A percentile compares a stretch with the other conserved stretches of the same genome.
phyloP scores from a whole-genome alignment of 2,888 invertebrate species.

The Archips crataeganus region DNA sequence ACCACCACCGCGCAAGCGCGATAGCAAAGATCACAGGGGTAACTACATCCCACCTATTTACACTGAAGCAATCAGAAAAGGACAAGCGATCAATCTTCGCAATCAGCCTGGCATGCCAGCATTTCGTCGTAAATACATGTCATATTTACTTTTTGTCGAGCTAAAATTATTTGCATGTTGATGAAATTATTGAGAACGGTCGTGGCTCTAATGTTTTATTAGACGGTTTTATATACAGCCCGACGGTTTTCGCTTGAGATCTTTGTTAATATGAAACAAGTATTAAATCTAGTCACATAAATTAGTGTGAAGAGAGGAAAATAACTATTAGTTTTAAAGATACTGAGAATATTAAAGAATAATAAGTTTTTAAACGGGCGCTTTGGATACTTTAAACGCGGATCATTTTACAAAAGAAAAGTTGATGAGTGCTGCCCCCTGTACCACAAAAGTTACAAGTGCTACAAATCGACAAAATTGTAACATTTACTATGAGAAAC shows the following conservation, averaged over 20 bases:
- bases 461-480: too few species aligned
- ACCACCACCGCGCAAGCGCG: neutral
- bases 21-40: neutral
- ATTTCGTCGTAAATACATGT: conserved; percentile 16
- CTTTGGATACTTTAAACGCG: neutral
- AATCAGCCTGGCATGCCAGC: neutral
- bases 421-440: neutral
- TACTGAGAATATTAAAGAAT: neutral
- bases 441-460: too few species aligned
- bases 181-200: conserved; percentile 32
- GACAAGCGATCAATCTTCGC: conserved; percentile 2
- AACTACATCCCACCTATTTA: conserved; percentile 4
- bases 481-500: too few species aligned
- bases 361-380: neutral
- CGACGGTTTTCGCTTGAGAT: conserved; percentile 5
- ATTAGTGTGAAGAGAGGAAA: neutral
- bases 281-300: conserved; percentile 4
- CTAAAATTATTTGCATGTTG: conserved; percentile 34
- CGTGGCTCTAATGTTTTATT: conserved; percentile 29
- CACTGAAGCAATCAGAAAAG: neutral
- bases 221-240: conserved; percentile 2
- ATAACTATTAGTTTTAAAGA: neutral
- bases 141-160: conserved; percentile 28
- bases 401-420: neutral
- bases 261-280: conserved; percentile 9